Evolutionary conservation across 2,888 invertebrate species (phyloP).

Genomic region (Calliopum simillimum): DNA sequence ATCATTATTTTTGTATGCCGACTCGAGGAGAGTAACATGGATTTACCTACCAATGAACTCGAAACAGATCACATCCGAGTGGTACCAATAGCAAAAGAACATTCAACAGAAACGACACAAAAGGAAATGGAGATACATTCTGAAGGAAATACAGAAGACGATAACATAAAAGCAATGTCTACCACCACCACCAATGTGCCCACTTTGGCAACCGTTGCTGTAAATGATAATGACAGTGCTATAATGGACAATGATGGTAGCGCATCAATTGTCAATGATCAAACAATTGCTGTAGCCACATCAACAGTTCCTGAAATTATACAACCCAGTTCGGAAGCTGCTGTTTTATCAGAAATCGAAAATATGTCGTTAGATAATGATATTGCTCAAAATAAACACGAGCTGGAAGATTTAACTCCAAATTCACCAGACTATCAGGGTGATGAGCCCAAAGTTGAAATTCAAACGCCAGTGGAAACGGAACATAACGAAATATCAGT

Average conservation of each 20-base stretch:
- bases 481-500: not conserved
- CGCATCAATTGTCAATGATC: not conserved
- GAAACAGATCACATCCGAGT: conserved; percentile 9
- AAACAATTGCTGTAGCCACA: not conserved
- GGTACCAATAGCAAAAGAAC: not conserved
- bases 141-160: not conserved
- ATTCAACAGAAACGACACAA: no score
- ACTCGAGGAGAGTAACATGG: not conserved
- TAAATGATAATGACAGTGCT: not conserved
- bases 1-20: conserved; percentile 18
- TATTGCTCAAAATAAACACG: not conserved
- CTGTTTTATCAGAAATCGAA: not conserved
- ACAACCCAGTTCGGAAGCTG: not conserved
- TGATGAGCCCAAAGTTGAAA: conserved; percentile 21
- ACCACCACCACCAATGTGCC: not conserved
- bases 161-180: not conserved
- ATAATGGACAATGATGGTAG: not conserved
- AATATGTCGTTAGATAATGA: not conserved
- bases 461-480: not conserved
- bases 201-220: conserved; percentile 17
- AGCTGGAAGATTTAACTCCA: not conserved
- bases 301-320: not conserved
- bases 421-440: conserved; percentile 29
- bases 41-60: not conserved
- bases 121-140: no score